A percentile compares a stretch with the other conserved stretches of the same genome.
Evolutionary conservation across 2,888 invertebrate species (phyloP).

Genomic region (Drosophila prostipennis): DNA sequence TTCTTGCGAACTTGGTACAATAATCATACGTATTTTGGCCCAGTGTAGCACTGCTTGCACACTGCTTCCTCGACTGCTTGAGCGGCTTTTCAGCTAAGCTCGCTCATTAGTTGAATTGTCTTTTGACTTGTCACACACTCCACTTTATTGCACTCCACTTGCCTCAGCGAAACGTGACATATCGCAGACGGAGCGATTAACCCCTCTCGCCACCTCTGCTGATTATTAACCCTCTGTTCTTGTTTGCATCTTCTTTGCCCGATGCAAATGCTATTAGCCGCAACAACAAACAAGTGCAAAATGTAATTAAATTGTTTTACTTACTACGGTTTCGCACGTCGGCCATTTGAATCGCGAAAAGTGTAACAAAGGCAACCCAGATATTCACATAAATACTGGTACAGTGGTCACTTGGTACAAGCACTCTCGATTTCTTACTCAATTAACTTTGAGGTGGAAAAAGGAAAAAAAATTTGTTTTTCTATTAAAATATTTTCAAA

Average conservation of each 20-base stretch:
- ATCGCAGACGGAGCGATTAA: slow-evolving; percentile 48
- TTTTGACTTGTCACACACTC: slow-evolving; percentile 50
- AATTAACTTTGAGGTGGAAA: not conserved
- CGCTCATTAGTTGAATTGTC: slow-evolving; percentile 50
- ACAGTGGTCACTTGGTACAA: slow-evolving; percentile 2
- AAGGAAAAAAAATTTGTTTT: not conserved
- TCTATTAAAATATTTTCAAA: no score
- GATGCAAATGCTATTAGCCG: slow-evolving; percentile 66
- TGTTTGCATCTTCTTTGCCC: slow-evolving; percentile 10
- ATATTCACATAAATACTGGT: slow-evolving; percentile 1
- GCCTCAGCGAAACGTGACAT: slow-evolving; percentile 58
- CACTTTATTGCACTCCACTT: slow-evolving; percentile 57
- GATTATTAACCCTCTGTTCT: slow-evolving; percentile 1
- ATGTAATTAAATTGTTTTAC: slow-evolving; percentile 76
- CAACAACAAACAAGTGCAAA: slow-evolving; percentile 52
- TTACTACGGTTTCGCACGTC: slow-evolving; percentile 74
- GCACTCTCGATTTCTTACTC: no score
- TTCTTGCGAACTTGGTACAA: no score
- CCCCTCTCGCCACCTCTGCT: slow-evolving; percentile 11
- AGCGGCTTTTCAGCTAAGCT: slow-evolving; percentile 32
- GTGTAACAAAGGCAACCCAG: slow-evolving; percentile 52
- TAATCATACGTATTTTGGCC: not conserved
- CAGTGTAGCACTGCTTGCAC: slow-evolving; percentile 10
- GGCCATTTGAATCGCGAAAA: slow-evolving; percentile 39
- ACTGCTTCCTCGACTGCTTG: slow-evolving; percentile 8